Percentiles rank a stretch among this genome's conserved stretches.
These are phyloP conservation scores for Calvadosia cruxmelitensis DNA, from an alignment of 30 jellyfish, hydroid and myxozoan species.

Conservation along the genomic window DNA sequence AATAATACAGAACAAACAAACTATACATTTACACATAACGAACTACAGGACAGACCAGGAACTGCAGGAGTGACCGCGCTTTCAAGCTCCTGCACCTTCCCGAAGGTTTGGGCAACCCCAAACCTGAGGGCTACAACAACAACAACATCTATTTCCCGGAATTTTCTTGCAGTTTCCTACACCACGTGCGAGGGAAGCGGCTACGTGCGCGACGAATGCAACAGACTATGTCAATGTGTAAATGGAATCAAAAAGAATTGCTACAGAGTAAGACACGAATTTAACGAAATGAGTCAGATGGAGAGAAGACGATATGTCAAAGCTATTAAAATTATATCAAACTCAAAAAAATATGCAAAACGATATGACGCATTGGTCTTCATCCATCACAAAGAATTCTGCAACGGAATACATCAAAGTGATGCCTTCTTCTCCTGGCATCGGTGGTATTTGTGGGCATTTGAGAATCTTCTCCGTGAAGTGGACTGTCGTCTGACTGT, in stretches of 20 bases:
- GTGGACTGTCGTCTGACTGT: conserved; percentile 31
- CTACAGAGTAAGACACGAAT: conserved; percentile 23
- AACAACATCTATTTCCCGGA: no score
- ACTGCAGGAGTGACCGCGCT: no score
- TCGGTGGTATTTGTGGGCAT: conserved; percentile 6
- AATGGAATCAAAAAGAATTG: conserved; percentile 20
- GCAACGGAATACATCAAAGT: conserved; percentile 10
- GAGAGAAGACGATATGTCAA: conserved; percentile 16
- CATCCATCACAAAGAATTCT: conserved; percentile 4
- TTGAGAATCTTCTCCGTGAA: conserved; percentile 27
- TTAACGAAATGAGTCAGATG: conserved; percentile 9
- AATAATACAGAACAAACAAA: no score
- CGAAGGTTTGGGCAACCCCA: no score
- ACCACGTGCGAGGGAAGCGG: no score
- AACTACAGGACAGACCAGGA: no score
- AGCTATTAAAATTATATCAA: conserved; percentile 3
- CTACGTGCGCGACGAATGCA: conserved; percentile 29
- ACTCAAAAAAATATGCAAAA: no score
- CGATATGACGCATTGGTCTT: not conserved
- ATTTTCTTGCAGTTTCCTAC: no score
- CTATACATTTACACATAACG: no score
- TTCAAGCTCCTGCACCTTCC: no score
- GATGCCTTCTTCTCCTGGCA: conserved; percentile 26
- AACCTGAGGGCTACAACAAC: no score
- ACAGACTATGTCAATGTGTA: conserved; percentile 13